Evolutionary conservation across 2,113 vertebrate species (phyloP).

Genomic region (Leptodactylus fuscus): DNA sequence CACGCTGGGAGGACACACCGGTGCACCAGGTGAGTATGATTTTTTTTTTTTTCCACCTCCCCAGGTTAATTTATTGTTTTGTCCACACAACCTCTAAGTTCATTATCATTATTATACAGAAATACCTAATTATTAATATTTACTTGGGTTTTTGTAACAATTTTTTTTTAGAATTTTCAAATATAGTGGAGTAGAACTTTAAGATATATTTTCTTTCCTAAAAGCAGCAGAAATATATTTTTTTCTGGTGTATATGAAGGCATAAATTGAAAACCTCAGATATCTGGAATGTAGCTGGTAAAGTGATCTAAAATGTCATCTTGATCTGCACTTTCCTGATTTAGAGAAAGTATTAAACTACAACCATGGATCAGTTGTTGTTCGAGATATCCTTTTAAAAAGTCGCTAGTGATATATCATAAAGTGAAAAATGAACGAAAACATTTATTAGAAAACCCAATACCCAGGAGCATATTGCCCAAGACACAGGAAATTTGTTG

Average conservation of each 20-base stretch:
- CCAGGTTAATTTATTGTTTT: too few relatives aligned
- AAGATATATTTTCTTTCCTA: neutral
- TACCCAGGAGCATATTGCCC: too few relatives aligned
- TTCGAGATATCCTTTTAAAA: neutral
- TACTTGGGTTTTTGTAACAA: neutral
- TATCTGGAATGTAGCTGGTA: conserved; percentile 4
- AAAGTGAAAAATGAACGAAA: neutral
- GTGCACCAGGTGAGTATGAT: too few relatives aligned
- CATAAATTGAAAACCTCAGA: neutral
- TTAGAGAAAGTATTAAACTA: conserved; percentile 16
- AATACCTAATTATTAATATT: too few relatives aligned
- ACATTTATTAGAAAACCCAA: neutral
- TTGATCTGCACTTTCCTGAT: conserved; percentile 17
- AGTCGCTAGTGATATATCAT: neutral
- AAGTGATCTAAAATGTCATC: too few relatives aligned
- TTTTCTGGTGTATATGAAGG: neutral
- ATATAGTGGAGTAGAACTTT: neutral
- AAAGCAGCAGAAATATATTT: neutral
- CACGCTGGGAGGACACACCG: too few relatives aligned
- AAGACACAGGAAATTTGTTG: neutral
- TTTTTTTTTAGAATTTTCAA: neutral
- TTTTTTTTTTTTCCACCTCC: too few relatives aligned
- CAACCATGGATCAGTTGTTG: conserved; percentile 1
- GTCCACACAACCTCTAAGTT: too few relatives aligned
- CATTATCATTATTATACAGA: too few relatives aligned